These are phyloP conservation scores for Hipparchia sbordonii DNA, from an alignment of 2,888 invertebrate genomes.

Conservation along the genomic window DNA sequence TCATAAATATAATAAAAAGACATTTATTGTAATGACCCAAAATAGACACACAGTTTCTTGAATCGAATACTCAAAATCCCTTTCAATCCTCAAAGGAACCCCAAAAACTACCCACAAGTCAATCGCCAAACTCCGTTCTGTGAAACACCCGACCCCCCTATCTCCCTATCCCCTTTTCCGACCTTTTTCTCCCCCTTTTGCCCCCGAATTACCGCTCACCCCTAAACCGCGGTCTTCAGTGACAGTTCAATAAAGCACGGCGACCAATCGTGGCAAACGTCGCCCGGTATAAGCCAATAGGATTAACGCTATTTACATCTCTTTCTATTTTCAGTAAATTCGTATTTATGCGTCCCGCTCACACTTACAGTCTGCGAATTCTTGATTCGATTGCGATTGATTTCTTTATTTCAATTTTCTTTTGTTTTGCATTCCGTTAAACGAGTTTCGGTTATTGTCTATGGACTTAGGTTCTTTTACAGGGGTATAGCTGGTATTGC, in stretches of 20 bases:
- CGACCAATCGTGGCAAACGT: conserved; percentile 82
- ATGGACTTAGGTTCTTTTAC: conserved; percentile 41
- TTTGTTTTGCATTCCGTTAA: conserved; percentile 72
- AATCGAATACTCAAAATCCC: conserved; percentile 43
- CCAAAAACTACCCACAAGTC: conserved; percentile 81
- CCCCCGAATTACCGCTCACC: conserved; percentile 78
- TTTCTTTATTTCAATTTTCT: conserved; percentile 76
- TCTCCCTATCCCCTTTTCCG: conserved; percentile 45
- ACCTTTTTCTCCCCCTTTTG: conserved; percentile 58
- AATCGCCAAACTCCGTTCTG: conserved; percentile 80
- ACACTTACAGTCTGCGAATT: conserved; percentile 69
- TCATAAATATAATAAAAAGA: too few species aligned
- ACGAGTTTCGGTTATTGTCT: conserved; percentile 46
- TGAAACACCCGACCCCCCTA: conserved; percentile 59
- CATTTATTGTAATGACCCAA: background rate
- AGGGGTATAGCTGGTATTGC: conserved; percentile 11
- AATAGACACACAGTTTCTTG: conserved; percentile 25
- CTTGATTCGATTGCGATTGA: conserved; percentile 80
- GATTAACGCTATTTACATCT: conserved; percentile 73
- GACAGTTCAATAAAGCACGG: conserved; percentile 82
- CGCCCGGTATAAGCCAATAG: conserved; percentile 82
- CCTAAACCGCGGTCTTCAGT: conserved; percentile 80
- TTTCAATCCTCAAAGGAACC: conserved; percentile 61
- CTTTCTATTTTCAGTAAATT: conserved; percentile 45
- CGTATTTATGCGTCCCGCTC: conserved; percentile 54